Percentiles rank a stretch among this genome's conserved stretches.
Conservation (phyloP, 2,888 invertebrate genomes). For the Mystacides longicornis region DNA sequence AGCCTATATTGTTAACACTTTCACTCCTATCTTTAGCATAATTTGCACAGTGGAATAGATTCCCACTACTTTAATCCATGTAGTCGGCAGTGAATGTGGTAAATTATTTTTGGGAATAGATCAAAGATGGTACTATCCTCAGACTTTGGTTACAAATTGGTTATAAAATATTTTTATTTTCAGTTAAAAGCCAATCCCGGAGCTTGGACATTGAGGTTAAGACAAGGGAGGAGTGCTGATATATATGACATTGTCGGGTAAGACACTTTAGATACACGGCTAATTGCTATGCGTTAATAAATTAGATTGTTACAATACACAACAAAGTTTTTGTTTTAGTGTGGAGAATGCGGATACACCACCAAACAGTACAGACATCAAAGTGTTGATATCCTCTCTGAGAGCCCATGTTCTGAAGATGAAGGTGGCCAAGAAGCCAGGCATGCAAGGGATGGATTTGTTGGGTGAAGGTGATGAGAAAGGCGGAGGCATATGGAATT, state of each 20-base stretch:
- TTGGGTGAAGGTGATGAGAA: constrained; percentile 69
- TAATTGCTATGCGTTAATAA: neutral
- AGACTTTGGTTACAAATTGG: too few relatives aligned
- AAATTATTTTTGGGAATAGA: too few relatives aligned
- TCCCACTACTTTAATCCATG: too few relatives aligned
- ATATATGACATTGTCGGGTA: constrained; percentile 86
- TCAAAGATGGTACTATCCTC: too few relatives aligned
- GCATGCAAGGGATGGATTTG: constrained; percentile 78
- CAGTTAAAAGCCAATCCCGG: constrained; percentile 97
- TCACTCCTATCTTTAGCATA: too few relatives aligned
- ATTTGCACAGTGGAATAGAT: too few relatives aligned
- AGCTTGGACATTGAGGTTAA: constrained; percentile 81
- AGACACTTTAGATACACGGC: constrained; percentile 22
- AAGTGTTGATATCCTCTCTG: constrained; percentile 74
- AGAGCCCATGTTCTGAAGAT: constrained; percentile 87
- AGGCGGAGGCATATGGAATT: constrained; percentile 80
- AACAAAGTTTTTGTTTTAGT: constrained; percentile 36
- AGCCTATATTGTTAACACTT: too few relatives aligned
- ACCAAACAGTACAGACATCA: constrained; percentile 60
- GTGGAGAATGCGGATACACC: constrained; percentile 73
- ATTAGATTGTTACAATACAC: neutral
- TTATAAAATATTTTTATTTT: constrained; percentile 5
- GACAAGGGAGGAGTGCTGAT: constrained; percentile 90
- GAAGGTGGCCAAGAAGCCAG: constrained; percentile 84
- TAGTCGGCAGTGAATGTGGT: too few relatives aligned